Evolutionary conservation across 37 sponge, comb jelly and placozoan species (phyloP).

Genomic region (Oopsacas minuta): DNA sequence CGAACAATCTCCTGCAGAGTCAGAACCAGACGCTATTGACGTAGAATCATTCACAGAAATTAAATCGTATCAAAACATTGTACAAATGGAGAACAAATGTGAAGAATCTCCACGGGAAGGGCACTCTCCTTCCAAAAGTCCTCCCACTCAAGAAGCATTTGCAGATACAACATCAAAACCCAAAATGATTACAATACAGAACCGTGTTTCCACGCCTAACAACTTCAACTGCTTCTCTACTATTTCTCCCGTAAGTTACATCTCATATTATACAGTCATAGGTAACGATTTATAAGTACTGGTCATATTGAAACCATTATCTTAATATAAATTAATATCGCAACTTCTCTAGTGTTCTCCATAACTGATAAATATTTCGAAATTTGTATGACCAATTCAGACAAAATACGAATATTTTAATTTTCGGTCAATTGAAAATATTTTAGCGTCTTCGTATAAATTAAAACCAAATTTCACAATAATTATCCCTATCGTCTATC

Average conservation of each 20-base stretch:
- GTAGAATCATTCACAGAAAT: neutral
- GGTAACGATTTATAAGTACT: too few species aligned
- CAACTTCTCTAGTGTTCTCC: too few species aligned
- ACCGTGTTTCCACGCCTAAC: neutral
- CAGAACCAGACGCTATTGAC: slow-evolving; percentile 3
- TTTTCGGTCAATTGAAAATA: too few species aligned
- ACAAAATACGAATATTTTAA: too few species aligned
- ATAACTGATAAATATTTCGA: too few species aligned
- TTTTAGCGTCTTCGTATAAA: too few species aligned
- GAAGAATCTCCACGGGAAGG: neutral
- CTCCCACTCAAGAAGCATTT: slow-evolving; percentile 14
- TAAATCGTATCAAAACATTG: neutral
- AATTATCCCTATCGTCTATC: too few species aligned
- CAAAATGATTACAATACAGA: neutral
- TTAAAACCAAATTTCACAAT: too few species aligned
- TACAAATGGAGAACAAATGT: neutral
- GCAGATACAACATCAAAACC: neutral
- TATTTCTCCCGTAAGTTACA: neutral
- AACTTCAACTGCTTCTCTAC: neutral
- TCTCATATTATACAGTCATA: too few species aligned
- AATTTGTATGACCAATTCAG: too few species aligned
- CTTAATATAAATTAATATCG: too few species aligned
- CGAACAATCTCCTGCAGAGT: neutral
- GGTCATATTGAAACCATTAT: too few species aligned
- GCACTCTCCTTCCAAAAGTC: neutral